These are phyloP conservation scores for Beris chalybata DNA, from an alignment of 2,888 invertebrate species.

Conservation along the genomic window DNA sequence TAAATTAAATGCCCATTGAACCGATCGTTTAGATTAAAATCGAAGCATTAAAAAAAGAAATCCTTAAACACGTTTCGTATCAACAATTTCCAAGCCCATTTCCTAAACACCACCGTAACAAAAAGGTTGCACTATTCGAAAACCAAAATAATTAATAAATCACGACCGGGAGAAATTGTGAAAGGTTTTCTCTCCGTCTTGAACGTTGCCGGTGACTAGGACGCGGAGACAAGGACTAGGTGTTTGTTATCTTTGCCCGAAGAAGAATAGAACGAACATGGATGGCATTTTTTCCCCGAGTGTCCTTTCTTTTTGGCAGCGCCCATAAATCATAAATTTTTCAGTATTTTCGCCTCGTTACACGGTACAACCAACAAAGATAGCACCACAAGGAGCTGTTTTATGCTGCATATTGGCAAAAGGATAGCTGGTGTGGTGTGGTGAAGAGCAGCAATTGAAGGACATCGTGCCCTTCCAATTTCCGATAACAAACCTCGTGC, in stretches of 20 bases:
- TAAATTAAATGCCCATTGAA: too few relatives aligned
- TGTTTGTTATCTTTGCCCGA: too few relatives aligned
- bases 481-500: constrained; percentile 35
- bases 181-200: too few relatives aligned
- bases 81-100: constrained; percentile 19
- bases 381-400: constrained; percentile 26
- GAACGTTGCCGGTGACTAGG: too few relatives aligned
- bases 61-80: too few relatives aligned
- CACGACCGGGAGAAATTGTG: constrained; percentile 22
- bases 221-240: too few relatives aligned
- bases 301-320: background rate
- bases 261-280: background rate
- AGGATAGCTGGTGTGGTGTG: constrained; percentile 8
- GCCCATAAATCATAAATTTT: constrained; percentile 34
- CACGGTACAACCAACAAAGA: constrained; percentile 30
- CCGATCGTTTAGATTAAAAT: too few relatives aligned
- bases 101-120: constrained; percentile 30
- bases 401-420: constrained; percentile 17
- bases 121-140: constrained; percentile 26
- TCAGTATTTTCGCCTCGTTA: constrained; percentile 26
- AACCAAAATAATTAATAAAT: constrained; percentile 42
- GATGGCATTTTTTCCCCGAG: constrained; percentile 5
- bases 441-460: constrained; percentile 18
- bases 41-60: too few relatives aligned
- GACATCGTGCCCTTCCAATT: constrained; percentile 37